A percentile compares a stretch with the other conserved stretches of the same genome.
Conservation (phyloP, 2,797 vertebrate species). For the Staurois parvus region DNA sequence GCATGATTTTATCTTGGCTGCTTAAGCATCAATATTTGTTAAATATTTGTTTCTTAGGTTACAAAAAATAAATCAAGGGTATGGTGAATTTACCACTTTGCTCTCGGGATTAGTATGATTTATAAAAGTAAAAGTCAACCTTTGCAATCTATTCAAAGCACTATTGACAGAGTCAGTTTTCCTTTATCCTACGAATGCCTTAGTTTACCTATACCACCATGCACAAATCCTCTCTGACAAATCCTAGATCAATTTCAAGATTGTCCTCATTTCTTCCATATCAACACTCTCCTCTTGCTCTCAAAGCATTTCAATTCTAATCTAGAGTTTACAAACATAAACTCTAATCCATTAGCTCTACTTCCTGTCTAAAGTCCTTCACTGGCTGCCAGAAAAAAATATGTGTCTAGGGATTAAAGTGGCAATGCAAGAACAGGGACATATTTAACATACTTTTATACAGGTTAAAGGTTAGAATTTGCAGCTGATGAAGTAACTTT, state of each 20-base stretch:
- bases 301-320: conserved; percentile 49
- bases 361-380: conserved; percentile 23
- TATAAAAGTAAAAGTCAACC: conserved; percentile 47
- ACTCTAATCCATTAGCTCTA: conserved; percentile 38
- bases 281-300: conserved; percentile 43
- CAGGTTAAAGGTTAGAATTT: background rate
- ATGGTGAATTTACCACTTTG: conserved; percentile 42
- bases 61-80: conserved; percentile 28
- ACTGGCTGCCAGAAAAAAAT: conserved; percentile 13
- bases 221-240: conserved; percentile 53
- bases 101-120: conserved; percentile 46
- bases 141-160: conserved; percentile 52
- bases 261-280: conserved; percentile 48
- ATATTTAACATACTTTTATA: conserved; percentile 19
- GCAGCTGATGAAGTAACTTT: too few relatives aligned
- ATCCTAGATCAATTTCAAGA: conserved; percentile 57
- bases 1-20: too few relatives aligned
- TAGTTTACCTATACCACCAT: conserved; percentile 41
- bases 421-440: background rate
- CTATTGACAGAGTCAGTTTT: conserved; percentile 46
- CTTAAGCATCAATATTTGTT: background rate
- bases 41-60: background rate
- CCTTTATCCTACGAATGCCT: conserved; percentile 50
- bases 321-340: conserved; percentile 52
- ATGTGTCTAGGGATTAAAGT: background rate